Evolutionary conservation across 1,140 invertebrate genomes (phyloP), one percentile per base, ranked within the genome.

Genomic region (Bombus cullumanus): DNA sequence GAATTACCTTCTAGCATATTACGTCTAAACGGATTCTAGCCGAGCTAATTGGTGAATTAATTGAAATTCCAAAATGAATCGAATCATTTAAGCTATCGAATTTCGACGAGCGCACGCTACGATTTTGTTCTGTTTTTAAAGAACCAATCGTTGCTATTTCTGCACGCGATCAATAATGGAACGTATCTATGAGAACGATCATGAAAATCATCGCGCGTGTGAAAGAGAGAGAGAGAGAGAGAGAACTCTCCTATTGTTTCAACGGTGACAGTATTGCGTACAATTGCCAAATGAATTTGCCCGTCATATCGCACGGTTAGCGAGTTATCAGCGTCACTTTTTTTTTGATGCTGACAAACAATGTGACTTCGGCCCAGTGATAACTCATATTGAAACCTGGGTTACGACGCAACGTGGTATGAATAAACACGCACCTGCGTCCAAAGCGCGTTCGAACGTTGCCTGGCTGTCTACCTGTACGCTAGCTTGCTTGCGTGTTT

Each of bases 41-140:
- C 83, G 47, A 39, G 77, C 89, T 92, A 92, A 92, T 93, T 92
- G 91, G 80, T 87, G 89, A 92, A 93, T 92, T 92, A 93, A 93
- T 92, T 88, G 90, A 86, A 90, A 93, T 86, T 91, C 69, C 71
- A 85, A 92, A 71, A 91, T 90, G 92, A 90, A 92, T 92, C 90
- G 81, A 72, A 71, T 64, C 71, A 78, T 68, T 59, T 82, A 71
- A 84, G 86, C 83, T 88, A 91, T 91, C 89, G 87, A 91, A 86
- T 81, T 87, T 90, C 85, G 81, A 69, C 53, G 68, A 53, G 78
- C 71, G 9, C 1, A 1, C 31, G 47, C 43, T 69, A 68, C 15
- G 47, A 68, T 18, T 57, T 41, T 47, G 15, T 13, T 34, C 15
- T 25, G 37, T 73, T 78, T 72, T 73, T 64, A 85, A 81, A 68